Base-by-base conservation (phyloP, 2,797 vertebrate genomes). In the Pyrocephalus nanus region DNA sequence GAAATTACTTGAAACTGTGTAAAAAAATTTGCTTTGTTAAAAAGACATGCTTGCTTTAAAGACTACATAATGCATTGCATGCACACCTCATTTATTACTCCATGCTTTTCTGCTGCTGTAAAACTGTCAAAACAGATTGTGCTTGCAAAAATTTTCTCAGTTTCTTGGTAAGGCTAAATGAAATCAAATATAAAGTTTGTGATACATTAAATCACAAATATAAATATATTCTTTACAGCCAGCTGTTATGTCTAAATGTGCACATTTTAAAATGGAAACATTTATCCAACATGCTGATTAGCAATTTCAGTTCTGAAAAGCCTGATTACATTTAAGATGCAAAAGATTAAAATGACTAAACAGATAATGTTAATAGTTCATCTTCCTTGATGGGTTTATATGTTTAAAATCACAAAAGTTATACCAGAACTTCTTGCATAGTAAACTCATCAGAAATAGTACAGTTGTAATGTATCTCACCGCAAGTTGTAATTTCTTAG, bases 121-220 rank as follows among this genome's bases (percentile, higher is more conserved):
- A 97, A 96, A 78, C 88, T 97, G 90, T 95, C 94, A 92, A 92
- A 96, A 95, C 89, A 96, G 84, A 92, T 93, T 95, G 93, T 73
- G 76, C 75, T 94, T 83, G 96, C 91, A 95, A 96, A 97, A 97
- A 88, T 90, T 88, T 92, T 88, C 85, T 87, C 92, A 79, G 53
- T 95, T 95, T 97, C 96, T 96, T 88, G 81, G 91, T 96, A 94
- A 97, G 96, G 83, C 96, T 95, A 96, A 97, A 91, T 96, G 95
- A 98, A 98, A 96, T 93, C 22, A 97, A 98, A 97, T 97, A 94
- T 92, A 96, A 98, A 97, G 95, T 97, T 97, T 97, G 96, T 86
- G 96, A 97, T 96, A 98, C 93, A 97, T 97, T 97, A 97, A 97
- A 97, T 97, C 96, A 97, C 96, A 98, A 97, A 96, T 96, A 97